Evolutionary conservation across 2,888 invertebrate species (phyloP).

Genomic region (Julus scandinavius): DNA sequence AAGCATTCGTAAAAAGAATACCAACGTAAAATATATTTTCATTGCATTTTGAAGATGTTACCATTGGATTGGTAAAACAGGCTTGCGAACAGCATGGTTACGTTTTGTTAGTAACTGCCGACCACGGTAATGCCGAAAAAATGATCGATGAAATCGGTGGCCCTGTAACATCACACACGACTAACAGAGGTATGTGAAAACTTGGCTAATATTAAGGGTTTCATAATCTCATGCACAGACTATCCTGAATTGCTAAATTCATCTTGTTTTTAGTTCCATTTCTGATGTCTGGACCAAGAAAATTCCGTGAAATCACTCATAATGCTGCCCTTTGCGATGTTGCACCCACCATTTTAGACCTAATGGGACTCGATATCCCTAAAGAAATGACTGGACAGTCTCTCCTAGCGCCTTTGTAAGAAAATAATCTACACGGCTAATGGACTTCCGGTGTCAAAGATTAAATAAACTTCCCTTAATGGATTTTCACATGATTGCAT

Average conservation of each 20-base stretch:
- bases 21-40: background rate
- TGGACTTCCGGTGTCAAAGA: background rate
- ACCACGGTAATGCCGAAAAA: conserved; percentile 68
- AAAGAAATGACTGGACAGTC: conserved; percentile 62
- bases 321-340: conserved; percentile 67
- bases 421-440: background rate
- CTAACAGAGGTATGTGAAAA: conserved; percentile 62
- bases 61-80: conserved; percentile 65
- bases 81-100: conserved; percentile 63
- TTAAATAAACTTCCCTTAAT: background rate
- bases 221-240: background rate
- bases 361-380: conserved; percentile 66
- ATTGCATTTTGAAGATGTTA: conserved; percentile 60
- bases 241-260: background rate
- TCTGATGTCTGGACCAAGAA: conserved; percentile 60
- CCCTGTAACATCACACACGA: conserved; percentile 67
- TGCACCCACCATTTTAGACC: conserved; percentile 66
- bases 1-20: background rate
- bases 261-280: conserved; percentile 60
- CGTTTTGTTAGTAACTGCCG: conserved; percentile 63
- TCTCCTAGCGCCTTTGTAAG: conserved; percentile 59
- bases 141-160: conserved; percentile 66
- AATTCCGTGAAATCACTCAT: conserved; percentile 60
- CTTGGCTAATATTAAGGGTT: background rate
- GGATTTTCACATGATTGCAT: background rate